Base-by-base conservation (phyloP, 2,113 vertebrate genomes). In the Notarius lentiginosus region DNA sequence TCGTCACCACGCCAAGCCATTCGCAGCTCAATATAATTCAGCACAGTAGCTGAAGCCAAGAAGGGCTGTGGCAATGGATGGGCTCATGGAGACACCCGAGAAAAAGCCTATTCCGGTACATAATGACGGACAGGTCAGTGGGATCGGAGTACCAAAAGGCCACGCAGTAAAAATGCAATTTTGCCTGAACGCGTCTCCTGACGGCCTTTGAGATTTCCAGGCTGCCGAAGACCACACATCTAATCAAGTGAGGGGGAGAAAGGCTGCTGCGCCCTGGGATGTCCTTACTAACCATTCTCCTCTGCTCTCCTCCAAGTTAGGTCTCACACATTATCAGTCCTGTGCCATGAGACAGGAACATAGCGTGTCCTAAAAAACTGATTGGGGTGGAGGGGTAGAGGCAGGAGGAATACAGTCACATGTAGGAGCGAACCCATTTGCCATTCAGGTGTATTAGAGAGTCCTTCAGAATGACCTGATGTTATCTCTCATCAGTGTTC, bases 151-250 rank as follows among this genome's bases (percentile, higher is more conserved):
- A 90, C 83, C 60, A 34, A 87, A 87, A 87, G 86, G 82, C 86
- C 86, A 66, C 61, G 88, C 60, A 27, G 87, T 86, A 88, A 91
- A 92, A 91, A 91, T 82, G 86, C 77, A 85, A 92, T 92, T 92
- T 92, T 84, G 79, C 90, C 84, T 66, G 89, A 90, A 89, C 83
- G 88, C 72, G 61, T 91, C 88, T 93, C 84, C 84, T 85, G 82
- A 83, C 51, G 73, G 85, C 88, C 85, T 86, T 68, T 15, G 72
- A 92, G 86, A 92, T 83, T 86, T 90, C 27, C 73, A 77, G 87
- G 88, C 85, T 63, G 87, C 79, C 79, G 82, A 79, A 90, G 70
- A 58, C 82, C 85, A 86, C 84, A 61, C 41, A 75, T 87, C 76
- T 89, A 92, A 92, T 91, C 88, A 90, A 55, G 47, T 27, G 77